phyloP scores from a whole-genome alignment of 1,140 invertebrate genomes.

The Drosophila obscura region DNA sequence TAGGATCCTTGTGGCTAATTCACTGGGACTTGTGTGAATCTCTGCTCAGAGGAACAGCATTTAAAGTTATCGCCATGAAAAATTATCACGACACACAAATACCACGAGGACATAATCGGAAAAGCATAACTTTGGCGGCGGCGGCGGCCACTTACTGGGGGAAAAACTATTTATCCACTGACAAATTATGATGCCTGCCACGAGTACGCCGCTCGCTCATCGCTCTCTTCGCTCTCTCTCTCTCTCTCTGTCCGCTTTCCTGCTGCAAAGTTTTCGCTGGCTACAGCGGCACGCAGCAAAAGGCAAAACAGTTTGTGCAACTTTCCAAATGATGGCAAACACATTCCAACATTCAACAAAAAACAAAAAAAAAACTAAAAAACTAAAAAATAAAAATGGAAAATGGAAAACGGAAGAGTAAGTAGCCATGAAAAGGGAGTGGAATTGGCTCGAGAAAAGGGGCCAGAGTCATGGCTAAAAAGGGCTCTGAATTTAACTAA shows the following conservation, averaged over 20 bases:
- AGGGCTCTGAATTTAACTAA: too few relatives aligned
- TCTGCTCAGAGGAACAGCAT: conserved; percentile 35
- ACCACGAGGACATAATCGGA: conserved; percentile 64
- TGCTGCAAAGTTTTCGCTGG: conserved; percentile 48
- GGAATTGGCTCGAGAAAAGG: background rate
- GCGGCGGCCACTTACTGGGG: conserved; percentile 72
- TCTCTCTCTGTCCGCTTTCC: too few relatives aligned
- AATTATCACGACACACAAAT: conserved; percentile 57
- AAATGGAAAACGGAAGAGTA: background rate
- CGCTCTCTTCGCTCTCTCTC: too few relatives aligned
- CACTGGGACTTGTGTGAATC: conserved; percentile 26
- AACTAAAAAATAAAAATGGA: conserved; percentile 4
- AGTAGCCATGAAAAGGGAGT: conserved; percentile 9
- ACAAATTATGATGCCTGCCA: conserved; percentile 78
- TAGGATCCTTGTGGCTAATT: background rate
- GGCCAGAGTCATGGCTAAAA: too few relatives aligned
- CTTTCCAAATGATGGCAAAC: conserved; percentile 57
- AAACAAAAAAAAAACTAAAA: conserved; percentile 25
- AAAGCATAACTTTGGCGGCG: conserved; percentile 77
- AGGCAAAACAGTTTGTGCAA: conserved; percentile 78
- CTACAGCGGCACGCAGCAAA: conserved; percentile 61
- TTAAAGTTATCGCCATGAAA: conserved; percentile 75
- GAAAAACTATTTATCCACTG: conserved; percentile 79
- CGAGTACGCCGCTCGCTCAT: too few relatives aligned
- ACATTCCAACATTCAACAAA: background rate